These are phyloP conservation scores for Heliconius ethilla DNA, from an alignment of 2,888 invertebrate species.

Conservation along the genomic window DNA sequence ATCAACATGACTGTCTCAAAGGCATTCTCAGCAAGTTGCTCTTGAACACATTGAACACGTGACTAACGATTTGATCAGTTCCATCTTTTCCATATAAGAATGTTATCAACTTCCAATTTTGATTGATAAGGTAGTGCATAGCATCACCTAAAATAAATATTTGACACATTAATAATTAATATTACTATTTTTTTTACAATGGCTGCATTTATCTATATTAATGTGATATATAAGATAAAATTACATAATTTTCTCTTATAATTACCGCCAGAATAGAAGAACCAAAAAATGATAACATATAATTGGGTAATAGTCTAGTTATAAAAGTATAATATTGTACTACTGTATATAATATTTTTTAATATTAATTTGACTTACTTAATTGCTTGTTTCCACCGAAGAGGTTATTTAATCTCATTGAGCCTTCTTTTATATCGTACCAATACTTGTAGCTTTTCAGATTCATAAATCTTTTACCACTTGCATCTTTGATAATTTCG, in stretches of 20 bases:
- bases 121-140: slow-evolving; percentile 26
- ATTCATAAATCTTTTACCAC: slow-evolving; percentile 20
- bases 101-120: slow-evolving; percentile 32
- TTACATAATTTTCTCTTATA: no score
- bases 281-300: no score
- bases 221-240: no score
- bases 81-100: slow-evolving; percentile 19
- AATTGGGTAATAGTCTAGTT: no score
- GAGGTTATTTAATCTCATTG: slow-evolving; percentile 25
- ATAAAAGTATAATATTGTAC: no score
- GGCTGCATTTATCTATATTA: no score
- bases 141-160: slow-evolving; percentile 29
- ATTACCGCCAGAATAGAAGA: no score
- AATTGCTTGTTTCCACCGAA: slow-evolving; percentile 28
- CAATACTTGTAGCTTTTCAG: slow-evolving; percentile 13
- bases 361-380: slow-evolving; percentile 27
- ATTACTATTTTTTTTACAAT: no score
- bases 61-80: neutral
- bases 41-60: slow-evolving; percentile 10
- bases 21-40: slow-evolving; percentile 4
- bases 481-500: slow-evolving; percentile 17
- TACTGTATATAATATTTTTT: neutral
- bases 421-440: slow-evolving; percentile 14
- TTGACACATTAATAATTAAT: no score
- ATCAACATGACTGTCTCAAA: neutral